Evolutionary conservation across 2,888 invertebrate genomes (phyloP).

Genomic region (Caenorhabditis sulstoni): DNA sequence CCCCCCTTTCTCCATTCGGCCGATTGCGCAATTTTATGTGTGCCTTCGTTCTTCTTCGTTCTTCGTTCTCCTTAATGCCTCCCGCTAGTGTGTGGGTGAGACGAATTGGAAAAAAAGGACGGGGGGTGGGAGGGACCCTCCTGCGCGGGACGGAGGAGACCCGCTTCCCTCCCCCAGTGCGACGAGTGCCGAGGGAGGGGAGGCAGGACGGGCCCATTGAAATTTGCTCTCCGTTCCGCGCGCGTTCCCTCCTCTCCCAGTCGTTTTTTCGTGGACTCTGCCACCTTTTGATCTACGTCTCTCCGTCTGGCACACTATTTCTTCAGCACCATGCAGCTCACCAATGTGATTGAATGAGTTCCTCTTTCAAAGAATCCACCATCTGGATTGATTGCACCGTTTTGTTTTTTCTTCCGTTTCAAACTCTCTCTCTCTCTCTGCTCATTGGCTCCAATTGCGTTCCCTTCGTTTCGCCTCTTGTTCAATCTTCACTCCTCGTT

Average conservation of each 20-base stretch:
- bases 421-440: no score
- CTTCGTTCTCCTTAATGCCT: not conserved
- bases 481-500: no score
- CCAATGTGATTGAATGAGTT: conserved; percentile 2
- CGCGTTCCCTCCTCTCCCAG: not conserved
- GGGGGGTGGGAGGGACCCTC: conserved; percentile 13
- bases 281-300: not conserved
- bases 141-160: conserved; percentile 24
- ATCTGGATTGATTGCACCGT: no score
- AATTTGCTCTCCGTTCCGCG: conserved; percentile 38
- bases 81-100: not conserved
- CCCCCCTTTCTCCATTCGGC: no score
- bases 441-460: conserved; percentile 41
- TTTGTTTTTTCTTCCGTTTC: not conserved
- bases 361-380: no score
- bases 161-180: not conserved
- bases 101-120: not conserved
- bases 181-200: conserved; percentile 6
- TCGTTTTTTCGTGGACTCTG: conserved; percentile 4
- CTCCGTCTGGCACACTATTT: conserved; percentile 3
- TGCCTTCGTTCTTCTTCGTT: conserved; percentile 1
- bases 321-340: conserved; percentile 1
- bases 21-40: conserved; percentile 45
- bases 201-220: conserved; percentile 14
- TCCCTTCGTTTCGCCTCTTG: not conserved